Percentiles rank a stretch among this genome's conserved stretches.
These are phyloP conservation scores for Caenorhabditis afra DNA, from an alignment of 2,888 invertebrate genomes.

Conservation along the genomic window DNA sequence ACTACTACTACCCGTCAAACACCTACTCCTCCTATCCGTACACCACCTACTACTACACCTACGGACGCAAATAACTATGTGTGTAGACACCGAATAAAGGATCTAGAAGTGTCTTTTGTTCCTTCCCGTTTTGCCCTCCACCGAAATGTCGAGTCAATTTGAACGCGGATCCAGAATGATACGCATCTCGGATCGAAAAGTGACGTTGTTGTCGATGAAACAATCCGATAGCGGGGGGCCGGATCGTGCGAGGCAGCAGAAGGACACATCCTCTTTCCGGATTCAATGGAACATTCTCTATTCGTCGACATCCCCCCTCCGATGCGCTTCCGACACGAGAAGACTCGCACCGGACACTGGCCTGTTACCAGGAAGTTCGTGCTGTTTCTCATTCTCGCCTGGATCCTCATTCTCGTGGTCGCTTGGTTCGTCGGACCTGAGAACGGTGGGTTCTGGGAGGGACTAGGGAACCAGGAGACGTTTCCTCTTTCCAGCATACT, in stretches of 20 bases:
- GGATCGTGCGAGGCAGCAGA: too few species aligned
- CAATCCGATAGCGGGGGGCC: too few species aligned
- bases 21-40: slow-evolving; percentile 30
- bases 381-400: background rate
- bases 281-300: too few species aligned
- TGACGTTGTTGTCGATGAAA: too few species aligned
- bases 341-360: background rate
- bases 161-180: too few species aligned
- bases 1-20: slow-evolving; percentile 50
- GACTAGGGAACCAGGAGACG: background rate
- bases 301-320: background rate
- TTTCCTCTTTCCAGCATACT: too few species aligned
- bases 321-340: background rate
- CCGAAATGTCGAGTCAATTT: background rate
- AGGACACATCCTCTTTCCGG: too few species aligned
- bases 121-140: too few species aligned
- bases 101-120: background rate
- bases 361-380: slow-evolving; percentile 1
- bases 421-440: slow-evolving; percentile 5
- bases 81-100: background rate
- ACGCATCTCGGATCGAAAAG: too few species aligned
- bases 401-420: slow-evolving; percentile 5
- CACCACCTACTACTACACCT: slow-evolving; percentile 58
- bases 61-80: slow-evolving; percentile 27
- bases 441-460: slow-evolving; percentile 1